A percentile compares a stretch with the other conserved stretches of the same genome.
phyloP scores from a whole-genome alignment of 1,140 invertebrate genomes.

The Cyrtorhinus lividipennis region DNA sequence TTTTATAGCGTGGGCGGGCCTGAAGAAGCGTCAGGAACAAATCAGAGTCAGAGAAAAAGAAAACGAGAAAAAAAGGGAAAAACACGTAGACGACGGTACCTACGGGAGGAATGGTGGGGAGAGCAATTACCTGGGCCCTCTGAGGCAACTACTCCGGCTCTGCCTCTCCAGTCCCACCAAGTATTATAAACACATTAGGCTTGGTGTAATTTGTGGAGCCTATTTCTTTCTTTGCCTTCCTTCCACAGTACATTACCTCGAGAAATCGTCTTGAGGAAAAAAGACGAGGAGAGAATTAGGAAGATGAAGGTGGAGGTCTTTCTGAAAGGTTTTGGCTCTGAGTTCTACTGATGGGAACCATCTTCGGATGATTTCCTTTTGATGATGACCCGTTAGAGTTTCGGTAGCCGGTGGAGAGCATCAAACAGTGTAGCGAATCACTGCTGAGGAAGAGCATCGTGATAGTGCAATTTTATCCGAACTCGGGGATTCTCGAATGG shows the following conservation, averaged over 20 bases:
- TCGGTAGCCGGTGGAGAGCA: too few relatives aligned
- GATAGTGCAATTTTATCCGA: too few relatives aligned
- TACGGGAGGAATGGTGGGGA: not conserved
- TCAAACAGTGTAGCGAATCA: too few relatives aligned
- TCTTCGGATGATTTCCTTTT: too few relatives aligned
- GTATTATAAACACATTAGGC: constrained; percentile 16
- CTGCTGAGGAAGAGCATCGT: too few relatives aligned
- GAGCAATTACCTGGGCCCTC: not conserved
- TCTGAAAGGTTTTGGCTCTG: too few relatives aligned
- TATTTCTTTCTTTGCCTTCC: constrained; percentile 12
- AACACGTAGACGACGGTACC: not conserved
- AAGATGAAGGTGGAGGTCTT: not conserved
- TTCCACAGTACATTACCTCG: constrained; percentile 14
- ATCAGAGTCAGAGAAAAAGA: not conserved
- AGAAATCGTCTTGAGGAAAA: constrained; percentile 7
- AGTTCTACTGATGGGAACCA: too few relatives aligned
- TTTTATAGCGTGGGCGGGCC: not conserved
- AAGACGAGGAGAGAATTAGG: not conserved
- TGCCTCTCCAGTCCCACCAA: not conserved
- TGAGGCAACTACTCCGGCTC: not conserved
- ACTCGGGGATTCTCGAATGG: too few relatives aligned
- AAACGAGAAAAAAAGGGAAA: constrained; percentile 1
- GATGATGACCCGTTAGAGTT: too few relatives aligned
- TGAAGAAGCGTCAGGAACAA: constrained; percentile 1
- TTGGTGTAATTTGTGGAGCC: constrained; percentile 15